Percentiles rank a stretch among this genome's conserved stretches.
phyloP scores from a whole-genome alignment of 64 coral and sea anemone genomes.

The Montipora cactus region DNA sequence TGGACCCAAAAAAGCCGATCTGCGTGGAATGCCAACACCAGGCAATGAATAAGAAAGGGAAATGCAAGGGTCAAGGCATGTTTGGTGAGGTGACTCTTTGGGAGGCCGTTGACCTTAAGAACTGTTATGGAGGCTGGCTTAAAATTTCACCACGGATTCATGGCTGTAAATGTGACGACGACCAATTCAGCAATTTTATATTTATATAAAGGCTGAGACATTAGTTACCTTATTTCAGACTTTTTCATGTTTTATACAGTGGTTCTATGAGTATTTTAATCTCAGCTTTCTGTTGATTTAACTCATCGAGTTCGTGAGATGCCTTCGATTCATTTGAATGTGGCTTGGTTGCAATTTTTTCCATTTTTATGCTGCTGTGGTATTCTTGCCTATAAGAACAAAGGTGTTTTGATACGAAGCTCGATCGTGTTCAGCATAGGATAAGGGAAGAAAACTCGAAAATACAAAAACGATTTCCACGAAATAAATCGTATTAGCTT shows the following conservation, averaged over 20 bases:
- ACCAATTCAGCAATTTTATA: constrained; percentile 89
- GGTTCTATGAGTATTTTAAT: background rate
- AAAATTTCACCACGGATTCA: constrained; percentile 71
- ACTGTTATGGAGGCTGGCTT: constrained; percentile 85
- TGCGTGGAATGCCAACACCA: constrained; percentile 86
- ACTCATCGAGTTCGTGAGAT: background rate
- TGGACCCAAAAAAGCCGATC: constrained; percentile 77
- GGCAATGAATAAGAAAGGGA: constrained; percentile 79
- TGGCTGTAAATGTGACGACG: constrained; percentile 73
- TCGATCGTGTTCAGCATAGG: too few relatives aligned
- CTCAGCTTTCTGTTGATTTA: background rate
- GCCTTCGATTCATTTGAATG: background rate
- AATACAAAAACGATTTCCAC: too few relatives aligned
- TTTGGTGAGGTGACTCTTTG: constrained; percentile 76
- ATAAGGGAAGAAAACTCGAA: too few relatives aligned
- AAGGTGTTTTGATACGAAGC: too few relatives aligned
- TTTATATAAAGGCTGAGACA: constrained; percentile 76
- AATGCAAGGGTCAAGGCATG: constrained; percentile 83
- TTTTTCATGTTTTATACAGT: background rate
- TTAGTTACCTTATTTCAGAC: background rate
- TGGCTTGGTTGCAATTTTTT: background rate
- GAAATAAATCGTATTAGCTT: too few relatives aligned
- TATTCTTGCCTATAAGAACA: too few relatives aligned
- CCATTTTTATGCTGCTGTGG: background rate
- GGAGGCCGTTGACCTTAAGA: constrained; percentile 81